Evolutionary conservation across 2,888 invertebrate species (phyloP).

Genomic region (Diplolepis rosae): DNA sequence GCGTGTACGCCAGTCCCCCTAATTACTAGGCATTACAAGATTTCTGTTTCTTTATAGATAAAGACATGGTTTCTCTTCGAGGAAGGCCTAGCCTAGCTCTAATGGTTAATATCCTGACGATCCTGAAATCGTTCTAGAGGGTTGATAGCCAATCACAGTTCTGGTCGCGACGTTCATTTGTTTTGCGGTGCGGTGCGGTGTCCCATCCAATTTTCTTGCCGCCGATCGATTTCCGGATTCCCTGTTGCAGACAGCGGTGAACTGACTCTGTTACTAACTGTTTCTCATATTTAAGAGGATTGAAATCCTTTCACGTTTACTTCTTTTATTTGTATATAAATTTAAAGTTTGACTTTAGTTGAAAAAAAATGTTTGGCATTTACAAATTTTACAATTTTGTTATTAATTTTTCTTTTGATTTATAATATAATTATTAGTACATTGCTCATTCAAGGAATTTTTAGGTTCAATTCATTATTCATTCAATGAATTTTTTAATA

Average conservation of each 20-base stretch:
- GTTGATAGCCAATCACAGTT: conserved; percentile 62
- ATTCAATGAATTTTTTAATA: too few species aligned
- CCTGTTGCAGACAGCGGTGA: conserved; percentile 27
- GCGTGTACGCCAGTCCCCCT: not conserved
- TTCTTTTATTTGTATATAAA: conserved; percentile 9
- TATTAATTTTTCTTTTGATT: too few species aligned
- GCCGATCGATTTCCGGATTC: conserved; percentile 42
- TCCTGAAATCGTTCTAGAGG: conserved; percentile 48
- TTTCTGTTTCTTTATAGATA: not conserved
- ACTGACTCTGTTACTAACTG: conserved; percentile 47
- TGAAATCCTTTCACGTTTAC: conserved; percentile 33
- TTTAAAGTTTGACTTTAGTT: too few species aligned
- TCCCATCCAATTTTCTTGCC: conserved; percentile 61
- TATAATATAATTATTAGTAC: too few species aligned
- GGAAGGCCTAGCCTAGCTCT: conserved; percentile 30
- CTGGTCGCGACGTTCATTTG: conserved; percentile 62
- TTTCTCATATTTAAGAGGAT: conserved; percentile 6
- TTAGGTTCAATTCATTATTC: too few species aligned
- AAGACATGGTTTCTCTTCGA: not conserved
- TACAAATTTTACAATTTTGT: too few species aligned
- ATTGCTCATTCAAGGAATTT: too few species aligned
- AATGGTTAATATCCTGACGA: conserved; percentile 58
- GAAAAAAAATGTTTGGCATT: too few species aligned
- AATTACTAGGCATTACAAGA: not conserved
- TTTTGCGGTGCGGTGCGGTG: conserved; percentile 59